Evolutionary conservation across 2,113 vertebrate genomes (phyloP).

Genomic region (Chaenogobius annularis): DNA sequence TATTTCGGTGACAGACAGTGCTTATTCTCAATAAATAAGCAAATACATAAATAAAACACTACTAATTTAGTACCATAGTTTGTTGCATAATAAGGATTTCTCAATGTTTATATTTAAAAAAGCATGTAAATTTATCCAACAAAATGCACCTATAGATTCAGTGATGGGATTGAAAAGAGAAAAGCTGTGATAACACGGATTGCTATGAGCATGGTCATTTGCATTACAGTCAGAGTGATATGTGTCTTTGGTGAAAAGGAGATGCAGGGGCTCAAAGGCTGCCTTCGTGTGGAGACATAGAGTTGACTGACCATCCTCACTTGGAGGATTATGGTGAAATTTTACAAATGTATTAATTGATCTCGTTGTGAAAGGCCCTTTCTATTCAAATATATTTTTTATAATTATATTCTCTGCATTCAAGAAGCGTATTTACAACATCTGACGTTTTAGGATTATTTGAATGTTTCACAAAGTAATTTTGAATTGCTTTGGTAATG

Average conservation of each 20-base stretch:
- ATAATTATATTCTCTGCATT: too few relatives aligned
- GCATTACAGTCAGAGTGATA: slow-evolving; percentile 57
- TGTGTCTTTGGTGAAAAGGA: slow-evolving; percentile 55
- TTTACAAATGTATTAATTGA: slow-evolving; percentile 59
- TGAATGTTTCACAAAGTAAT: slow-evolving; percentile 17
- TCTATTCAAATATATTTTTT: slow-evolving; percentile 25
- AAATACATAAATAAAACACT: too few relatives aligned
- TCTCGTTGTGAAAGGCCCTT: slow-evolving; percentile 34
- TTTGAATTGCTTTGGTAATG: not conserved
- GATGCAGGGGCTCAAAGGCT: slow-evolving; percentile 55
- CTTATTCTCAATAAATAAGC: slow-evolving; percentile 13
- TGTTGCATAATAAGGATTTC: slow-evolving; percentile 34
- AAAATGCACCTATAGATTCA: slow-evolving; percentile 11
- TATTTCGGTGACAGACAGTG: slow-evolving; percentile 21
- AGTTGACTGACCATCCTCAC: slow-evolving; percentile 66
- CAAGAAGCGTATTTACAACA: too few relatives aligned
- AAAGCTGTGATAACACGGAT: slow-evolving; percentile 59
- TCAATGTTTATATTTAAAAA: slow-evolving; percentile 67
- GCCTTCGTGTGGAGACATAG: slow-evolving; percentile 48
- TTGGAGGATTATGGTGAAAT: slow-evolving; percentile 60
- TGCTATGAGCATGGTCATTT: slow-evolving; percentile 70
- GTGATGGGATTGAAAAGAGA: slow-evolving; percentile 40
- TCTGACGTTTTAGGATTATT: not conserved
- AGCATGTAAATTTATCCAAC: slow-evolving; percentile 56
- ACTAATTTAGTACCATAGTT: slow-evolving; percentile 14